Evolutionary conservation across 2,113 vertebrate genomes (phyloP).

Genomic region (Micronycteris hirsuta): DNA sequence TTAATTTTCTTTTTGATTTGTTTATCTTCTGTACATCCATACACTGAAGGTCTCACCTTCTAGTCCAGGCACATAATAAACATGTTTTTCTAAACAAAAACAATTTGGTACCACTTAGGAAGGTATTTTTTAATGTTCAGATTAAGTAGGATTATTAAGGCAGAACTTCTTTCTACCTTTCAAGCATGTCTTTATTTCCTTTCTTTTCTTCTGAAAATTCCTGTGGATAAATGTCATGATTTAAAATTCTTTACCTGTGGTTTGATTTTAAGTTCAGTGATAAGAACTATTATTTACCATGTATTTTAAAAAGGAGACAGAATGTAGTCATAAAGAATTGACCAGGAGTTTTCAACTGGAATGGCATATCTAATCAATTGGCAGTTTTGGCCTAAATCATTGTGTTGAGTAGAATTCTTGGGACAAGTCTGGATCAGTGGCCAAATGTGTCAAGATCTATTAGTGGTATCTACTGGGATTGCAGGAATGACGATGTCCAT

Average conservation of each 20-base stretch:
- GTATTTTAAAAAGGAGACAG: not conserved
- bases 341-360: not conserved
- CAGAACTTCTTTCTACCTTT: not conserved
- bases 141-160: not conserved
- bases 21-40: not conserved
- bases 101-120: not conserved
- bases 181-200: not conserved
- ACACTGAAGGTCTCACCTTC: not conserved
- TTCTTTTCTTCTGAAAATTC: not conserved
- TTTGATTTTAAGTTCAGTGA: not conserved
- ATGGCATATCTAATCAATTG: not conserved
- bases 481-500: not conserved
- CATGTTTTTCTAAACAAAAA: not conserved
- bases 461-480: not conserved
- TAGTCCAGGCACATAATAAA: not conserved
- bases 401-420: not conserved
- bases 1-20: not conserved
- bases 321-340: not conserved
- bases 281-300: not conserved
- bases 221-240: not conserved
- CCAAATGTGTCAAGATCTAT: not conserved
- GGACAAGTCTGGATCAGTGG: not conserved
- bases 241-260: not conserved
- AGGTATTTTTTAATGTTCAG: not conserved
- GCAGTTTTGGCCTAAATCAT: not conserved